Conservation (phyloP, 2,888 invertebrate species). For the Leucoma salicis region DNA sequence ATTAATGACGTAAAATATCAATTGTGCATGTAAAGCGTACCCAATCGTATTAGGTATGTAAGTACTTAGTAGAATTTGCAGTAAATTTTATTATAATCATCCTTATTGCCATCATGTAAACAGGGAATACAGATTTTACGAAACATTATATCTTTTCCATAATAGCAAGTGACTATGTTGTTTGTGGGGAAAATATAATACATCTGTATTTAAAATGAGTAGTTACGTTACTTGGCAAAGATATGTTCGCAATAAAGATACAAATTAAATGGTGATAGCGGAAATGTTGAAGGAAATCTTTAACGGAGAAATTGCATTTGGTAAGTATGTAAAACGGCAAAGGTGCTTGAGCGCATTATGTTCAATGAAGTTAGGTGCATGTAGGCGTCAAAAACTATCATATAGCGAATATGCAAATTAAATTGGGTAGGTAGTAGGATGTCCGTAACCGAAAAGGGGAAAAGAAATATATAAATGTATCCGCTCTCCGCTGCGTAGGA, state of each 20-base stretch:
- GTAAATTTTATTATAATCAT: too few relatives aligned
- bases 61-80: too few relatives aligned
- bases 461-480: constrained; percentile 70
- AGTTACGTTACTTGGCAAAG: constrained; percentile 45
- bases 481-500: constrained; percentile 63
- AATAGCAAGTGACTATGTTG: constrained; percentile 39
- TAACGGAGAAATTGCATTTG: constrained; percentile 29
- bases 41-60: too few relatives aligned
- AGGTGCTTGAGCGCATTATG: constrained; percentile 28
- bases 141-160: constrained; percentile 45
- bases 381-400: constrained; percentile 57
- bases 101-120: constrained; percentile 30
- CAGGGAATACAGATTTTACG: constrained; percentile 44
- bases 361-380: constrained; percentile 29
- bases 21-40: too few relatives aligned
- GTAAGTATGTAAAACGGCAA: constrained; percentile 31
- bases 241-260: constrained; percentile 45
- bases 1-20: too few relatives aligned
- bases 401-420: constrained; percentile 67
- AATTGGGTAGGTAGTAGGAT: constrained; percentile 63
- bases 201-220: constrained; percentile 53
- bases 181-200: constrained; percentile 59
- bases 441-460: constrained; percentile 74
- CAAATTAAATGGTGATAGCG: constrained; percentile 44
- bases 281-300: constrained; percentile 32